Evolutionary conservation across 2,888 invertebrate species (phyloP).

Genomic region (Hirudinaria manillensis): DNA sequence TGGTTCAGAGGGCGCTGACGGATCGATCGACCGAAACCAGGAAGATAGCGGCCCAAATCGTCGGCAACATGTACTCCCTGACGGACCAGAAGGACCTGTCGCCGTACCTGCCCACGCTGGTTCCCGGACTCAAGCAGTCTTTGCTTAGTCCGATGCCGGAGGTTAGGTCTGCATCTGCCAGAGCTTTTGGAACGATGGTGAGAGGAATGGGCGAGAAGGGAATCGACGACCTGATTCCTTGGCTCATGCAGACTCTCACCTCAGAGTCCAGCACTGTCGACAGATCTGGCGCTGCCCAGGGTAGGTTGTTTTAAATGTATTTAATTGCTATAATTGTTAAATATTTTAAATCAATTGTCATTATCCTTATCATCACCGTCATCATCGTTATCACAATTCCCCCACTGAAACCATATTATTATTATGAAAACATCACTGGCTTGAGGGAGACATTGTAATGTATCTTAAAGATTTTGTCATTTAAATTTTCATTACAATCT

Average conservation of each 20-base stretch:
- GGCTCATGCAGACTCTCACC: slow-evolving; percentile 95
- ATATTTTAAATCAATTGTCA: not conserved
- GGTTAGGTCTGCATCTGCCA: slow-evolving; percentile 87
- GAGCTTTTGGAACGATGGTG: slow-evolving; percentile 94
- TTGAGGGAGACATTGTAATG: too few species aligned
- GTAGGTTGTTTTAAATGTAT: slow-evolving; percentile 37
- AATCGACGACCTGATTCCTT: slow-evolving; percentile 90
- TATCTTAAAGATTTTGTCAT: slow-evolving; percentile 4
- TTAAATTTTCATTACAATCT: not conserved
- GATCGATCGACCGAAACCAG: slow-evolving; percentile 95
- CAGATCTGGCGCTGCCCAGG: slow-evolving; percentile 53
- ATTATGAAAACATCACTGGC: too few species aligned
- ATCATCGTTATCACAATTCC: not conserved
- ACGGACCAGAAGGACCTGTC: slow-evolving; percentile 96
- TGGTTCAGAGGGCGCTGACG: slow-evolving; percentile 92
- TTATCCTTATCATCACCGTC: not conserved
- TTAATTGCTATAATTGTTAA: not conserved
- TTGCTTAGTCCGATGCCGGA: slow-evolving; percentile 96
- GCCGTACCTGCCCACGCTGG: slow-evolving; percentile 89
- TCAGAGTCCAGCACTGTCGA: slow-evolving; percentile 89
- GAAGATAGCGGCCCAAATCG: slow-evolving; percentile 98
- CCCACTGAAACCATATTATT: not conserved
- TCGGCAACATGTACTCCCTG: slow-evolving; percentile 97
- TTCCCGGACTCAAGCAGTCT: slow-evolving; percentile 90
- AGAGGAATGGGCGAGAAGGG: slow-evolving; percentile 91